Base-by-base conservation (phyloP, 1,140 invertebrate species). In the Calosoma granatense region DNA sequence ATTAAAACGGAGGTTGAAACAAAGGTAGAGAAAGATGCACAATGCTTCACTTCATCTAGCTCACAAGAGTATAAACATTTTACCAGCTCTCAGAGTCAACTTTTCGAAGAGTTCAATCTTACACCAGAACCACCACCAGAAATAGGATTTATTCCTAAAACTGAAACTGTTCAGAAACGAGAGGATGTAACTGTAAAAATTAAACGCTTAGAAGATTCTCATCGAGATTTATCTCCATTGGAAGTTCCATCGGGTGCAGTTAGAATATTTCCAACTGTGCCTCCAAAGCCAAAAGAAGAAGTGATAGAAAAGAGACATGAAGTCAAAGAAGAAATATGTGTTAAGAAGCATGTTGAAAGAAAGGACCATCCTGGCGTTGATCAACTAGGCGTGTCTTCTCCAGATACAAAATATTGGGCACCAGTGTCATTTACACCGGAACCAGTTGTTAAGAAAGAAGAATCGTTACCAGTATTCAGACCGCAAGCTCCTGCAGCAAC, bases 41-140 rank as follows among this genome's bases (percentile, higher is more conserved):
- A 21, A 41, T 9, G 21, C 17, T 57, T 52, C 65, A 0, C 36
- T 64, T 21, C 63, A 65, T 51, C 64, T 61, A n/a, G 51, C 65
- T 54, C 63, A 65, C 20, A 65, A 64, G 22, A 61, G 52, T 17
- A 54, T 62, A 63, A 20, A 60, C 58, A n/a, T 61, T 61, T 0
- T 61, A 60, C 30, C 64, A 56, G 14, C 59, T 66, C 41, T 62
- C 63, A 21, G 61, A 68, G 41, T 19, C 57, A 58, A 30, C 56
- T 62, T 47, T 60, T 70, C 14, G 61, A 68, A 51, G 76, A 79
- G 59, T 76, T 85, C 39, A 78, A 78, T 66, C 61, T 87, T 0
- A 75, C 80, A 55, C 85, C 85, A 0, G 86, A 85, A 66, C 81
- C 85, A 20, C 84, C 84, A 9, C 83, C 85, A n/a, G 81, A 86